Evolutionary conservation across 2,888 invertebrate species (phyloP).

Genomic region (Thereva nobilitata): DNA sequence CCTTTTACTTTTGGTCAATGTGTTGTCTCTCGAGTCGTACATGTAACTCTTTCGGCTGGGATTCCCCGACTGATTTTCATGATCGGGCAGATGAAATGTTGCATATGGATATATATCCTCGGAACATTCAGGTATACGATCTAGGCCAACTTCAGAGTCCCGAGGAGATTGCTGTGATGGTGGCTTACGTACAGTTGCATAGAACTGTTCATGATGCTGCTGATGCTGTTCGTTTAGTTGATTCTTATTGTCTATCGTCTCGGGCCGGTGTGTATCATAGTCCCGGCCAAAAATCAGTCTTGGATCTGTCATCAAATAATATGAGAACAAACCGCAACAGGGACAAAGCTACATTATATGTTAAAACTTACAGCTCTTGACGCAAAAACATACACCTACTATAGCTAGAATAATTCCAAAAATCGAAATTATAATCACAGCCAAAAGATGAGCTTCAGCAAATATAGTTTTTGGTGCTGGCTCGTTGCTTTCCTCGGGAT

Average conservation of each 20-base stretch:
- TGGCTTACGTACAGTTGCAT: slow-evolving; percentile 61
- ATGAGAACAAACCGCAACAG: background rate
- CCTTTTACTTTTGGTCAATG: slow-evolving; percentile 43
- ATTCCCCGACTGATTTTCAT: slow-evolving; percentile 62
- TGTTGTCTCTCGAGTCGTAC: slow-evolving; percentile 51
- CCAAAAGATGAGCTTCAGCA: slow-evolving; percentile 53
- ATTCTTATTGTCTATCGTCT: slow-evolving; percentile 46
- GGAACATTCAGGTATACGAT: slow-evolving; percentile 64
- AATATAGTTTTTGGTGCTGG: slow-evolving; percentile 49
- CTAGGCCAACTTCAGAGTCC: slow-evolving; percentile 57
- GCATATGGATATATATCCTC: slow-evolving; percentile 68
- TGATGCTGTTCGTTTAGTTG: slow-evolving; percentile 41
- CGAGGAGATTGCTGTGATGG: slow-evolving; percentile 57
- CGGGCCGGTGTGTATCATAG: slow-evolving; percentile 49
- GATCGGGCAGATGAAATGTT: slow-evolving; percentile 64
- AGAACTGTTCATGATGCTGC: slow-evolving; percentile 62
- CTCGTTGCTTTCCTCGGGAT: slow-evolving; percentile 47
- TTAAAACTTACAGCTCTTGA: slow-evolving; percentile 60
- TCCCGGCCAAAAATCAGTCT: slow-evolving; percentile 50
- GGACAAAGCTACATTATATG: background rate
- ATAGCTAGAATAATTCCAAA: slow-evolving; percentile 63
- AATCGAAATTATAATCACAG: slow-evolving; percentile 52
- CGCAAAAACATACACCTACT: slow-evolving; percentile 62
- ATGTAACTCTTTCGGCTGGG: slow-evolving; percentile 55
- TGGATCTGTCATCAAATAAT: slow-evolving; percentile 47